Conservation (phyloP, 2,113 vertebrate genomes). For the Eclectus roratus region DNA sequence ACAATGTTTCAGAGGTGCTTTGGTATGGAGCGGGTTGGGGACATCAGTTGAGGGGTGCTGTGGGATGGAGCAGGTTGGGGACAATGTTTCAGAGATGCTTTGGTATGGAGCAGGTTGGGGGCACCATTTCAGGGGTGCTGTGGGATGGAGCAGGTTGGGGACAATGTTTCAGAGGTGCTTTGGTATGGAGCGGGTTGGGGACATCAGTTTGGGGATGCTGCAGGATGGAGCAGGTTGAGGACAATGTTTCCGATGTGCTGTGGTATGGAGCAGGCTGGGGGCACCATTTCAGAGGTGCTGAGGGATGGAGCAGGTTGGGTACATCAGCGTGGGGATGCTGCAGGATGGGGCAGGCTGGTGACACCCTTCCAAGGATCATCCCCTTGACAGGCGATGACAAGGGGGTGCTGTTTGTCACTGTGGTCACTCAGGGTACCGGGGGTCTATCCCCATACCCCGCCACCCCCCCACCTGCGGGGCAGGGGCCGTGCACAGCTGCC, state of each 20-base stretch:
- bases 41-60: background rate
- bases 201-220: background rate
- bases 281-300: fast-evolving
- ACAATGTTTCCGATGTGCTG: background rate
- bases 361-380: background rate
- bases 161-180: fast-evolving
- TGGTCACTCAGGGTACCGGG: background rate
- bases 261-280: too few species aligned
- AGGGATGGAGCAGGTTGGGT: fast-evolving
- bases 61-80: fast-evolving
- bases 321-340: background rate
- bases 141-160: too few species aligned
- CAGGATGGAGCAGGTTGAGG: fast-evolving
- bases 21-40: fast-evolving
- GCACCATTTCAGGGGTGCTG: background rate
- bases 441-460: background rate
- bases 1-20: background rate
- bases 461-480: background rate
- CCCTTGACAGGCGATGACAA: background rate
- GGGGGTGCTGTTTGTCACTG: background rate
- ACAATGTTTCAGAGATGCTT: background rate
- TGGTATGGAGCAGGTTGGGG: background rate
- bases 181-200: fast-evolving
- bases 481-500: constrained; percentile 67
- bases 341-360: fast-evolving